phyloP scores from a whole-genome alignment of 1,140 invertebrate species.

The Drosophila eugracilis region DNA sequence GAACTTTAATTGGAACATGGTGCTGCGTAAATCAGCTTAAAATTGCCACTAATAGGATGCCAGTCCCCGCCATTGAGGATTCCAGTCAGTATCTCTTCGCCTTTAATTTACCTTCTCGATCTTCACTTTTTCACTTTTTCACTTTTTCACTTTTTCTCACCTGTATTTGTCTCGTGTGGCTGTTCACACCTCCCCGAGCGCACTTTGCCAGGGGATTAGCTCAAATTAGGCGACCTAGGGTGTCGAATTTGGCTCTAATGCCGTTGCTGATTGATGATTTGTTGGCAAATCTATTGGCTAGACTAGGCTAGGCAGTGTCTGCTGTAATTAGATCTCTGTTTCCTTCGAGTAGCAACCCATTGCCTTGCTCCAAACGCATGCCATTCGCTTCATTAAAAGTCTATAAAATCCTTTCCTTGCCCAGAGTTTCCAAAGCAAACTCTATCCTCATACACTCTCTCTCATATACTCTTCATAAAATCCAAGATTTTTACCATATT shows the following conservation, averaged over 20 bases:
- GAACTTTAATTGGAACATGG: slow-evolving; percentile 82
- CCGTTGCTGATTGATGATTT: slow-evolving; percentile 67
- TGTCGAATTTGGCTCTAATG: slow-evolving; percentile 32
- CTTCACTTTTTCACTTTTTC: too few relatives aligned
- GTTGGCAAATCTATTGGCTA: slow-evolving; percentile 73
- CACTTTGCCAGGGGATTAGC: slow-evolving; percentile 31
- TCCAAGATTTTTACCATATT: too few relatives aligned
- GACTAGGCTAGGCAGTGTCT: slow-evolving; percentile 41
- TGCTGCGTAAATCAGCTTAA: slow-evolving; percentile 83
- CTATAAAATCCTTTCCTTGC: slow-evolving; percentile 79
- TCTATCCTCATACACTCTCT: neutral
- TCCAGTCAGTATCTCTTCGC: slow-evolving; percentile 3
- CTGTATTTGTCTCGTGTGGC: slow-evolving; percentile 36
- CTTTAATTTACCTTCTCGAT: slow-evolving; percentile 4
- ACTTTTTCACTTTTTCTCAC: neutral
- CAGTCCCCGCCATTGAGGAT: slow-evolving; percentile 29
- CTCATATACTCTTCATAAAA: neutral
- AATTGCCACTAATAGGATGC: slow-evolving; percentile 83
- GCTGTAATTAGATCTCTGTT: neutral
- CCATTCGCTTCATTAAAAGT: slow-evolving; percentile 81
- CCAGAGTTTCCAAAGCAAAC: too few relatives aligned
- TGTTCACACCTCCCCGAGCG: slow-evolving; percentile 61
- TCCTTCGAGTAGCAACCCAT: neutral
- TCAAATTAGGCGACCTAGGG: slow-evolving; percentile 39
- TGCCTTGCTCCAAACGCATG: slow-evolving; percentile 25